A percentile compares a stretch with the other conserved stretches of the same genome.
Evolutionary conservation across 2,113 vertebrate species (phyloP).

Genomic region (Entosphenus tridentatus): DNA sequence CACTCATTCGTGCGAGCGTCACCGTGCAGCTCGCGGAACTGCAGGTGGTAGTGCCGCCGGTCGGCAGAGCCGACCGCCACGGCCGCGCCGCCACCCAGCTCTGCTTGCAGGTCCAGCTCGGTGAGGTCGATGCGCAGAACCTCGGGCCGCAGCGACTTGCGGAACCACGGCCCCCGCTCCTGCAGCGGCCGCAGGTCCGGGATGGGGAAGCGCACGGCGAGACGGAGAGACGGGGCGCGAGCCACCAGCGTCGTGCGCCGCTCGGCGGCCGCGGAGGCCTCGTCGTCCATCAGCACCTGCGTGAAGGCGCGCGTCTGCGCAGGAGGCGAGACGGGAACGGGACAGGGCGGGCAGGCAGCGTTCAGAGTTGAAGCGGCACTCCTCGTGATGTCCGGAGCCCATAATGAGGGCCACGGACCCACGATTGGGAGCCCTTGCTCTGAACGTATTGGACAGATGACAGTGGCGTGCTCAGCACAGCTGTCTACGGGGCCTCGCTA

Average conservation of each 20-base stretch:
- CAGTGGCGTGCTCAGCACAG: too few relatives aligned
- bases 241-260: conserved; percentile 17
- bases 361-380: too few relatives aligned
- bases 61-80: conserved; percentile 43
- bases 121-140: conserved; percentile 35
- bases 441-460: too few relatives aligned
- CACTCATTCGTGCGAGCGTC: conserved; percentile 5
- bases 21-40: conserved; percentile 30
- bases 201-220: conserved; percentile 46
- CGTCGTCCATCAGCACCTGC: conserved; percentile 8
- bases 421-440: too few relatives aligned
- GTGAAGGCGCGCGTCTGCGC: background rate
- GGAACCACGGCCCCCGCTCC: conserved; percentile 25
- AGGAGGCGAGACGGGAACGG: too few relatives aligned
- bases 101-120: conserved; percentile 33
- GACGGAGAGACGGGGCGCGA: conserved; percentile 30
- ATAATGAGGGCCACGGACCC: too few relatives aligned
- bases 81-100: conserved; percentile 25
- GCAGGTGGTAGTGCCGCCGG: background rate
- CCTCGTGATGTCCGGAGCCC: too few relatives aligned
- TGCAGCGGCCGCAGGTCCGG: conserved; percentile 38
- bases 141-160: conserved; percentile 34
- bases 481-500: too few relatives aligned
- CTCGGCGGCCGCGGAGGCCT: conserved; percentile 11
- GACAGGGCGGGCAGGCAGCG: too few relatives aligned